These are phyloP conservation scores for Acrobasis consociella DNA, from an alignment of 2,888 invertebrate species.

Conservation along the genomic window DNA sequence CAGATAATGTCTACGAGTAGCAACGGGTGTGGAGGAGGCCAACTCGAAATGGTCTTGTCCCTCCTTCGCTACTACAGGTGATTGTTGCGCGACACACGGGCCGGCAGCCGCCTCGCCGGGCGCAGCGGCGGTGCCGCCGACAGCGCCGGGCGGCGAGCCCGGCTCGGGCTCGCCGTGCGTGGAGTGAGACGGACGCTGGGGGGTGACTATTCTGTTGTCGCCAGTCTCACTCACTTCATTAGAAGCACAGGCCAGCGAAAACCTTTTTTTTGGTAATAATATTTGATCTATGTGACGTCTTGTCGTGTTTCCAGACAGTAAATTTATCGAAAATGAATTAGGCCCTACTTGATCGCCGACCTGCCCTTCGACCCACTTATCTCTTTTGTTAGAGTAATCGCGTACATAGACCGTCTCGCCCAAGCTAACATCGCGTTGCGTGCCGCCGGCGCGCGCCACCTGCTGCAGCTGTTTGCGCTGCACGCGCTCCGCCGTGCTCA, in stretches of 20 bases:
- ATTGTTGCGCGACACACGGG: background rate
- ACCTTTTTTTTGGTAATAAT: background rate
- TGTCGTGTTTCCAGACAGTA: background rate
- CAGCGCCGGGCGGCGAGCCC: background rate
- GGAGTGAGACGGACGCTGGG: background rate
- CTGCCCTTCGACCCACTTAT: background rate
- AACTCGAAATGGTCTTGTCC: background rate
- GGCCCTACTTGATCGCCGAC: background rate
- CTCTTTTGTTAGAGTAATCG: background rate
- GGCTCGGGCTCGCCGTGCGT: background rate
- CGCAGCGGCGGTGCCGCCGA: background rate
- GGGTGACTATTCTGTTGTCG: background rate
- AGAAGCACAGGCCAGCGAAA: background rate
- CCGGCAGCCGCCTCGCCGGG: background rate
- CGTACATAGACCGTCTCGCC: background rate
- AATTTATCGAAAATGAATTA: background rate
- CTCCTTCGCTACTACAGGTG: background rate
- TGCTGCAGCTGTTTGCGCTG: background rate
- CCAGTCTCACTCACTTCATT: background rate
- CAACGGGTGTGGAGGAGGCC: too few species aligned
- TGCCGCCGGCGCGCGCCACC: too few species aligned
- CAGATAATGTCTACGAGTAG: background rate
- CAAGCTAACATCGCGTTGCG: background rate
- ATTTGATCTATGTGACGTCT: background rate
- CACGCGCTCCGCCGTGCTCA: conserved; percentile 19